Percentiles rank a stretch among this genome's conserved stretches.
These are phyloP conservation scores for Aphidius ervi DNA, from an alignment of 1,140 invertebrate genomes.

Conservation along the genomic window DNA sequence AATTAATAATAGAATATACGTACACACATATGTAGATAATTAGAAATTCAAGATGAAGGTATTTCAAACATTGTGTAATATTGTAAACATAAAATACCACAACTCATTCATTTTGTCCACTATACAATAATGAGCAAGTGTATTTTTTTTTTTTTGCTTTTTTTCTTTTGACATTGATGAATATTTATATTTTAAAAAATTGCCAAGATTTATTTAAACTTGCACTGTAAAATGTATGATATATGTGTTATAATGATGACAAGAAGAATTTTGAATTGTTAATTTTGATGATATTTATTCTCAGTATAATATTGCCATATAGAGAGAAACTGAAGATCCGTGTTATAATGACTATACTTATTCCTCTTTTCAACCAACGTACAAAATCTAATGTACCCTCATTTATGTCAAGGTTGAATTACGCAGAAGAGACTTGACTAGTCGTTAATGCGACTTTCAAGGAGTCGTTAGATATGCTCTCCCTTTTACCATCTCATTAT, in stretches of 20 bases:
- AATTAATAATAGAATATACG: too few relatives aligned
- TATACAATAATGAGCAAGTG: too few relatives aligned
- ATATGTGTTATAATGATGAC: constrained; percentile 8
- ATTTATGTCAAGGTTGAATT: constrained; percentile 34
- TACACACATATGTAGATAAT: too few relatives aligned
- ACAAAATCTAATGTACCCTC: constrained; percentile 29
- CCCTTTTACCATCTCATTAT: constrained; percentile 1
- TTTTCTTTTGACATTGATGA: too few relatives aligned
- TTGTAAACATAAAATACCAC: too few relatives aligned
- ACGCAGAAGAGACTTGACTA: constrained; percentile 23
- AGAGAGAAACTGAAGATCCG: constrained; percentile 6
- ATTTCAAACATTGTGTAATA: too few relatives aligned
- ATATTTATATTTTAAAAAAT: too few relatives aligned
- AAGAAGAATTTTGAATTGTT: constrained; percentile 31
- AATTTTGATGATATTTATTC: constrained; percentile 33
- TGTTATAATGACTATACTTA: constrained; percentile 10
- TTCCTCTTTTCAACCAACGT: constrained; percentile 4
- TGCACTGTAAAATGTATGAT: too few relatives aligned
- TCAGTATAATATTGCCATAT: constrained; percentile 14
- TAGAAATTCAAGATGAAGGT: too few relatives aligned
- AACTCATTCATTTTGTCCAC: too few relatives aligned
- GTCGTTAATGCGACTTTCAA: constrained; percentile 30
- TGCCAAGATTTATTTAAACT: too few relatives aligned
- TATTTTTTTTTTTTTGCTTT: too few relatives aligned
- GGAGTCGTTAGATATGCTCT: constrained; percentile 24